Percentiles rank a stretch among this genome's conserved stretches.
Evolutionary conservation across 2,797 vertebrate genomes (phyloP).

Genomic region (Coregonus ussuriensis): DNA sequence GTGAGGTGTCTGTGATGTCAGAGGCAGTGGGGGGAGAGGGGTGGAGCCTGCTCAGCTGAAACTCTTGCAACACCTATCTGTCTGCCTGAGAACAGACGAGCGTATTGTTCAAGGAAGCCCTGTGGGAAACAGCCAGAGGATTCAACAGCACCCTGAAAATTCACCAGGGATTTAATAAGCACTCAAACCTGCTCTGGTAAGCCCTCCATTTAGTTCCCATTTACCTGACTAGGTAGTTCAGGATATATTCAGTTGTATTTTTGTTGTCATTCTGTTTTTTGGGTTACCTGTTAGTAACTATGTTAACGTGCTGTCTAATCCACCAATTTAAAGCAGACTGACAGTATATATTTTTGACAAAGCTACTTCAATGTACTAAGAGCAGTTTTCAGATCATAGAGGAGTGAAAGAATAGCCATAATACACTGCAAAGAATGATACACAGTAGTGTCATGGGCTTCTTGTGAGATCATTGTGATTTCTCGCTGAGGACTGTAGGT

Average conservation of each 20-base stretch:
- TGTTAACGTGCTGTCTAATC: conserved; percentile 1
- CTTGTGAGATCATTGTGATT: conserved; percentile 5
- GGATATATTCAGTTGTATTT: not conserved
- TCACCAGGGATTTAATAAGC: conserved; percentile 53
- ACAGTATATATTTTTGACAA: not conserved
- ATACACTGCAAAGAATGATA: too few species aligned
- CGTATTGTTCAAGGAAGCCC: conserved; percentile 77
- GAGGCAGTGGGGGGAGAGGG: conserved; percentile 63
- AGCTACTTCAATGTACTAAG: not conserved
- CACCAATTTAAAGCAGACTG: not conserved
- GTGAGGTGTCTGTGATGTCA: conserved; percentile 80
- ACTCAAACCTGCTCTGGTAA: conserved; percentile 56
- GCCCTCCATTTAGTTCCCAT: conserved; percentile 28
- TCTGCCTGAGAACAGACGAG: conserved; percentile 71
- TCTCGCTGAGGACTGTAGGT: conserved; percentile 1
- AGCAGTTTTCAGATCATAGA: not conserved
- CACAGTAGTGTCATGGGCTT: not conserved
- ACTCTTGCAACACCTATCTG: conserved; percentile 84
- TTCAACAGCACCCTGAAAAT: conserved; percentile 47
- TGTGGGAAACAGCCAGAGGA: conserved; percentile 76
- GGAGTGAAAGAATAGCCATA: not conserved
- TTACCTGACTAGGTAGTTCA: not conserved
- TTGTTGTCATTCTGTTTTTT: not conserved
- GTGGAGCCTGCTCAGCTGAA: conserved; percentile 70
- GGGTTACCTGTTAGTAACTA: not conserved